Percentiles rank a stretch among this genome's conserved stretches.
Conservation (phyloP, 2,113 vertebrate genomes). For the Pseudorectes ferrugineus region DNA sequence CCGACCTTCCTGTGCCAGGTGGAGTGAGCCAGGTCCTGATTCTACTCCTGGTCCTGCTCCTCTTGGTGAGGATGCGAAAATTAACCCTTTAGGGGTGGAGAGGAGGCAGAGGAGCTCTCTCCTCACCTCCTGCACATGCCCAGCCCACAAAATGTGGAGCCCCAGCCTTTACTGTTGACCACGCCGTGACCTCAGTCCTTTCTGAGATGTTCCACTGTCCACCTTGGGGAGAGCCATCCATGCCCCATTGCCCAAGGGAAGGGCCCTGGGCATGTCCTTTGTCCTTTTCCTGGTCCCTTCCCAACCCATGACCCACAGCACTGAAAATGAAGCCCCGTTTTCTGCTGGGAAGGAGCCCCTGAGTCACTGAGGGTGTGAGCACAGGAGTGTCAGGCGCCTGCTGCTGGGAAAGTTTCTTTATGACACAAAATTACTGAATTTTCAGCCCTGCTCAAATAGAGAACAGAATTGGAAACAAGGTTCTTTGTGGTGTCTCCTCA, state of each 20-base stretch:
- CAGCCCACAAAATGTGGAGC: neutral
- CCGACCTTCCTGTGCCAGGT: fast-evolving
- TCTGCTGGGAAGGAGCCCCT: neutral
- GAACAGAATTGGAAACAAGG: neutral
- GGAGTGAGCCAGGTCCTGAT: neutral
- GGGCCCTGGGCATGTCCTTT: neutral
- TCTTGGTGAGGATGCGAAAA: neutral
- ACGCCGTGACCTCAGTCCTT: fast-evolving
- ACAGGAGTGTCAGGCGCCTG: fast-evolving
- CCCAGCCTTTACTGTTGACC: neutral
- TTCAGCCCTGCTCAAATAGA: neutral
- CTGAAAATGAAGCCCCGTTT: fast-evolving
- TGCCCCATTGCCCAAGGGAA: neutral
- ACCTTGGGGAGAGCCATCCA: neutral
- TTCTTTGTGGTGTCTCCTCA: neutral
- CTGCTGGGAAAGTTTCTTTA: neutral
- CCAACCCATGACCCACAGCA: neutral
- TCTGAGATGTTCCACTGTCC: neutral
- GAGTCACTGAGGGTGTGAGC: fast-evolving
- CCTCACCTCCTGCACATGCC: neutral
- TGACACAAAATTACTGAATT: neutral
- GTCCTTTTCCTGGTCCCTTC: neutral
- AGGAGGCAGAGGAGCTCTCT: neutral
- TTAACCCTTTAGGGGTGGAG: neutral
- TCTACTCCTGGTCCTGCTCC: neutral